A percentile compares a stretch with the other conserved stretches of the same genome.
Conservation (phyloP, 2,113 vertebrate species). For the Engystomops pustulosus region DNA sequence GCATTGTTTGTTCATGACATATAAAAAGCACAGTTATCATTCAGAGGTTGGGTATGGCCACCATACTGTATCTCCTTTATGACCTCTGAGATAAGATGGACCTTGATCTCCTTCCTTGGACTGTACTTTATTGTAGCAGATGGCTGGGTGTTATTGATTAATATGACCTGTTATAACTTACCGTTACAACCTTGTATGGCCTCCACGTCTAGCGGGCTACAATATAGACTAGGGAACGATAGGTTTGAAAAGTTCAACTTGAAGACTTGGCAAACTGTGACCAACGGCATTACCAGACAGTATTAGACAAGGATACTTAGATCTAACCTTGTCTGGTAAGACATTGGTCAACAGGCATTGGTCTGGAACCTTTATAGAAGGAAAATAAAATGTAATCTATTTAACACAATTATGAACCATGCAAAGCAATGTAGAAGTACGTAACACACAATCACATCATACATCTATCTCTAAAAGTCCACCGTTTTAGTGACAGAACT, state of each 20-base stretch:
- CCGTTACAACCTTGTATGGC: constrained; percentile 2
- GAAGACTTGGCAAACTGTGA: constrained; percentile 76
- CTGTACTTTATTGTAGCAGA: background rate
- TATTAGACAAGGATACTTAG: constrained; percentile 93
- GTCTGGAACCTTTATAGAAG: background rate
- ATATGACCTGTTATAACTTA: constrained; percentile 24
- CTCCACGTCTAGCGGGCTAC: background rate
- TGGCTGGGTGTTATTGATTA: background rate
- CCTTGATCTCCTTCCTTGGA: background rate
- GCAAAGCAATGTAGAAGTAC: too few relatives aligned
- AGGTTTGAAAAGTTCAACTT: constrained; percentile 46
- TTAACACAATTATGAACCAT: too few relatives aligned
- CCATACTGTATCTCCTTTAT: background rate
- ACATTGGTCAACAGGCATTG: constrained; percentile 85
- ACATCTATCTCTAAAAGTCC: background rate
- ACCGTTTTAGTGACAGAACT: background rate
- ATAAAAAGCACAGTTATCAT: background rate
- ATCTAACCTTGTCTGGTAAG: constrained; percentile 99
- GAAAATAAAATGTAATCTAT: background rate
- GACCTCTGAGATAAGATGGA: constrained; percentile 7
- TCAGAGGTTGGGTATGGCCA: constrained; percentile 5
- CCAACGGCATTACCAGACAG: constrained; percentile 99
- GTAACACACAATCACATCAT: too few relatives aligned
- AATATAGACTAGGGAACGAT: background rate
- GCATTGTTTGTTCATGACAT: background rate